phyloP scores from a whole-genome alignment of 2,797 vertebrate species.

The Oophaga sylvatica region DNA sequence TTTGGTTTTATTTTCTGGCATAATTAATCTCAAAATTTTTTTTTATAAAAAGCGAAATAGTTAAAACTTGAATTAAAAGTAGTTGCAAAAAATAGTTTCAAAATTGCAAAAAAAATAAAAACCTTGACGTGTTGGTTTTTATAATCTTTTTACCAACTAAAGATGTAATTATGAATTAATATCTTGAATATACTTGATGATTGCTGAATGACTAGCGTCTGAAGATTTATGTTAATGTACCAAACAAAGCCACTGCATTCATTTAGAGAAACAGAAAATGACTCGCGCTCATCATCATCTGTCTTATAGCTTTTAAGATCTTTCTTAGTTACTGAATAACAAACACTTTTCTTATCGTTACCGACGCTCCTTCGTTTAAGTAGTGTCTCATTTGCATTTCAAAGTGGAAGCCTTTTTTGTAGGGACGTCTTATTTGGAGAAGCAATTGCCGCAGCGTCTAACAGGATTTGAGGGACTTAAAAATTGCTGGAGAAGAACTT shows the following conservation, averaged over 20 bases:
- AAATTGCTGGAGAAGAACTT: constrained; percentile 36
- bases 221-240: background rate
- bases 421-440: constrained; percentile 50
- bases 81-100: background rate
- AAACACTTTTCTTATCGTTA: constrained; percentile 44
- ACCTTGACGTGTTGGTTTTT: background rate
- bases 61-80: no score
- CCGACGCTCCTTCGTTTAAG: constrained; percentile 8
- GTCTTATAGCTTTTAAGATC: constrained; percentile 39
- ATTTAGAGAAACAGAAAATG: constrained; percentile 9
- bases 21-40: no score
- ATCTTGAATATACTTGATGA: no score
- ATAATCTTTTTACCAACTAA: background rate
- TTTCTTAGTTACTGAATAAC: constrained; percentile 33
- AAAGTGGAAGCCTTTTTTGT: constrained; percentile 51
- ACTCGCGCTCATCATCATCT: constrained; percentile 30
- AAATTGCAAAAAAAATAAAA: background rate
- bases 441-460: constrained; percentile 36
- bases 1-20: no score
- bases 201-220: background rate
- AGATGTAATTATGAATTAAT: background rate
- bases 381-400: constrained; percentile 54
- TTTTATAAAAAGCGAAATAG: no score
- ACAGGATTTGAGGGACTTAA: constrained; percentile 53
- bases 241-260: background rate